A percentile compares a stretch with the other conserved stretches of the same genome.
Evolutionary conservation across 2,113 vertebrate genomes (phyloP).

Genomic region (Microcebus ravelobensis): DNA sequence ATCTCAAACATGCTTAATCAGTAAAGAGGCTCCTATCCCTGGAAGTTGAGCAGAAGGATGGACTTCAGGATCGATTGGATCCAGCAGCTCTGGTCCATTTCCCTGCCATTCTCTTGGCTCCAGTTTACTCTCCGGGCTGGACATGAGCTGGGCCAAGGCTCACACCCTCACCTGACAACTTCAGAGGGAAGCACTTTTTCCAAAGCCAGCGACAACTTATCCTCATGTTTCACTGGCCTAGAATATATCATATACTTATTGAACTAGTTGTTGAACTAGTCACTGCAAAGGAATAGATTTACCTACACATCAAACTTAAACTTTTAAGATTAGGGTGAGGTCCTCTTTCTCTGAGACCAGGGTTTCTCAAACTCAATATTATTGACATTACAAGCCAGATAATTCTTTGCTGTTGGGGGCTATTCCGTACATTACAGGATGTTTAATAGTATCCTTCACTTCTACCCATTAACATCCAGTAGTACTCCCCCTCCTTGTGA

Average conservation of each 20-base stretch:
- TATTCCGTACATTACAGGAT: not conserved
- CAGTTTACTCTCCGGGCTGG: not conserved
- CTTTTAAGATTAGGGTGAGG: not conserved
- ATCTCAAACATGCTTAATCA: not conserved
- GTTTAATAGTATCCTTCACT: not conserved
- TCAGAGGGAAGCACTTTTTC: not conserved
- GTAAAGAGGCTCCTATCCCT: not conserved
- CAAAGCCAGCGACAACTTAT: not conserved
- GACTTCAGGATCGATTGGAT: not conserved
- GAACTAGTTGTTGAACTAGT: not conserved
- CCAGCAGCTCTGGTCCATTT: not conserved
- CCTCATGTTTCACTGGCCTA: not conserved
- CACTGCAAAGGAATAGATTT: not conserved
- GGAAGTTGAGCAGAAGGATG: not conserved
- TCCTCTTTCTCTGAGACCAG: not conserved
- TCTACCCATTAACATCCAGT: not conserved
- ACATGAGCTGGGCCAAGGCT: not conserved
- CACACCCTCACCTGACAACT: not conserved
- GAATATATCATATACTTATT: not conserved
- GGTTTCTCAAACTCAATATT: slow-evolving; percentile 8
- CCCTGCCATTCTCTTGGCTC: not conserved
- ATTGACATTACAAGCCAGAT: not conserved
- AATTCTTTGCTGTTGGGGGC: not conserved
- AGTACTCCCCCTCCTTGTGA: not conserved
- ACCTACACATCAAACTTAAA: not conserved